phyloP scores from a whole-genome alignment of 1,140 invertebrate species.

The Hydropsyche tenuis region DNA sequence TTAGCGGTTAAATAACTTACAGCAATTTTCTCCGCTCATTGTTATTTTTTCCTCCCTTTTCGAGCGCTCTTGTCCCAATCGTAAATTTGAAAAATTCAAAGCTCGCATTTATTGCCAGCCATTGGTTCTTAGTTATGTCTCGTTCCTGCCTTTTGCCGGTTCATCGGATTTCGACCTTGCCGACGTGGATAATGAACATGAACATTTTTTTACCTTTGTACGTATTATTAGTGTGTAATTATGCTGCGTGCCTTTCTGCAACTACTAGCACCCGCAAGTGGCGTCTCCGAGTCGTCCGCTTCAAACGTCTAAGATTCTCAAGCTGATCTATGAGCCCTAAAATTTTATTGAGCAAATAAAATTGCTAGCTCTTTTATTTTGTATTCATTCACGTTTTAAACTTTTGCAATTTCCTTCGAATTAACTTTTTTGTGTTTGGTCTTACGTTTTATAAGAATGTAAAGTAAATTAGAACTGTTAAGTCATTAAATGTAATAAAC shows the following conservation, averaged over 20 bases:
- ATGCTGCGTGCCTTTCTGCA: constrained; percentile 14
- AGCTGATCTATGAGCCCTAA: neutral
- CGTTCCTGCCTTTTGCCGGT: neutral
- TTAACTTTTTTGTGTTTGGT: too few relatives aligned
- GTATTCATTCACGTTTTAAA: too few relatives aligned
- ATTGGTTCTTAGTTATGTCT: too few relatives aligned
- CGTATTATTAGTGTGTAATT: constrained; percentile 29
- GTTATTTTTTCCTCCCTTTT: too few relatives aligned
- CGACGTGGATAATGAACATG: constrained; percentile 19
- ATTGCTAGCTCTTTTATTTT: too few relatives aligned
- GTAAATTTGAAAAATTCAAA: too few relatives aligned
- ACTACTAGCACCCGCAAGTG: neutral
- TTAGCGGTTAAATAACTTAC: too few relatives aligned
- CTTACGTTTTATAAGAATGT: too few relatives aligned
- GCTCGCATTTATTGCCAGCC: too few relatives aligned
- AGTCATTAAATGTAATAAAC: neutral
- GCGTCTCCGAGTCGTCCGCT: neutral
- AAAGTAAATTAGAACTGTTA: neutral
- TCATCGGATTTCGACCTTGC: constrained; percentile 28
- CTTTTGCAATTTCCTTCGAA: too few relatives aligned
- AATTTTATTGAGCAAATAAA: neutral
- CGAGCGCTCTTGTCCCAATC: too few relatives aligned
- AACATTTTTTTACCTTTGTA: constrained; percentile 19
- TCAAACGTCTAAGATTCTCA: neutral
- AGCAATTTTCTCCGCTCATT: too few relatives aligned